phyloP scores from a whole-genome alignment of 1,140 invertebrate species.

The Ceratina australensis region DNA sequence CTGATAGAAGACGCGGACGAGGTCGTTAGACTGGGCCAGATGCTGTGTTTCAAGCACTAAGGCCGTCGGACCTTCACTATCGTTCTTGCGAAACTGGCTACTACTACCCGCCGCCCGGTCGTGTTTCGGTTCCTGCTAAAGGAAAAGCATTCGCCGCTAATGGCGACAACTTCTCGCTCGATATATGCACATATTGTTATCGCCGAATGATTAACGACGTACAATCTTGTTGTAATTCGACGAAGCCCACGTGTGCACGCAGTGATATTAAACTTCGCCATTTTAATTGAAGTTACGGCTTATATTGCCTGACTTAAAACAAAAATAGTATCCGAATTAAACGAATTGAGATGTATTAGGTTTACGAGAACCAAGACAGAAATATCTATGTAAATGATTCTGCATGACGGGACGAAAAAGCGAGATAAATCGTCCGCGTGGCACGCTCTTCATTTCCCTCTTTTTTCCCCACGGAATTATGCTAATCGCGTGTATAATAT shows the following conservation, averaged over 20 bases:
- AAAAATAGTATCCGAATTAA: no score
- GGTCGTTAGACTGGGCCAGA: conserved; percentile 54
- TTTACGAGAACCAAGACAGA: no score
- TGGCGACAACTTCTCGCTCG: conserved; percentile 50
- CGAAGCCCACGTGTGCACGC: not conserved
- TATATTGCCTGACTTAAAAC: no score
- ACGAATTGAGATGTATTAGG: no score
- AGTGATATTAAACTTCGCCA: no score
- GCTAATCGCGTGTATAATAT: not conserved
- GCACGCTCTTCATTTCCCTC: no score
- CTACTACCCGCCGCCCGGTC: conserved; percentile 1
- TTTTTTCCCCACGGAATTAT: not conserved
- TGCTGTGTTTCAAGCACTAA: conserved; percentile 43
- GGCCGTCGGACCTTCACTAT: conserved; percentile 26
- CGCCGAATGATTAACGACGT: conserved; percentile 34
- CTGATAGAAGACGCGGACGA: conserved; percentile 38
- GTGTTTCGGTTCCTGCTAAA: conserved; percentile 42
- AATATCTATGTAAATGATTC: no score
- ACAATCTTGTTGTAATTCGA: conserved; percentile 27
- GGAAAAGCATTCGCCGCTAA: conserved; percentile 54
- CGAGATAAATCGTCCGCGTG: no score
- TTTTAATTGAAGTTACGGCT: no score
- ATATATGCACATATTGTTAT: conserved; percentile 44
- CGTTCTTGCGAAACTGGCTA: conserved; percentile 46
- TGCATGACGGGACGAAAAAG: no score